These are phyloP conservation scores for Nephrotoma flavescens DNA, from an alignment of 2,888 invertebrate species.

Conservation along the genomic window DNA sequence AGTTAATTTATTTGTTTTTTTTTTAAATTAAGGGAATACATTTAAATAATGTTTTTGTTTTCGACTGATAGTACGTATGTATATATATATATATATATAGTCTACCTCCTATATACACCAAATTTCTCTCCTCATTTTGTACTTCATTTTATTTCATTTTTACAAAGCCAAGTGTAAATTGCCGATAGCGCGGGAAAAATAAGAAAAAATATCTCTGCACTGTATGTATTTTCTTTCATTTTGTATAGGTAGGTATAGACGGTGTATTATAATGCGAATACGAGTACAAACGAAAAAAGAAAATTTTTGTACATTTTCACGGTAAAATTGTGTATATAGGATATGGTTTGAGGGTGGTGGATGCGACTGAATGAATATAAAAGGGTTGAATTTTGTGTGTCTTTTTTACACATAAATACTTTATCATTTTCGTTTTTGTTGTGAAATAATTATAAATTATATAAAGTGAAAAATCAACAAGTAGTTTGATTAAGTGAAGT, in stretches of 20 bases:
- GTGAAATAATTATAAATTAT: not conserved
- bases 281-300: not conserved
- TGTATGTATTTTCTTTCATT: not conserved
- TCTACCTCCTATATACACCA: not conserved
- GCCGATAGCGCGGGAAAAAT: constrained; percentile 1
- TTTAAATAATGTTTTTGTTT: not conserved
- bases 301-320: not conserved
- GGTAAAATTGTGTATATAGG: not conserved
- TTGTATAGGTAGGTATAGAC: not conserved
- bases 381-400: not conserved
- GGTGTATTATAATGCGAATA: not conserved
- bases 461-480: not conserved
- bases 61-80: not conserved
- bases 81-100: not conserved
- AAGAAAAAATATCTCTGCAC: not conserved
- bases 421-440: not conserved
- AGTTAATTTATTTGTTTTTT: not conserved
- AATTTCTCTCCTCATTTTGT: not conserved
- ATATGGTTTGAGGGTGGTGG: not conserved
- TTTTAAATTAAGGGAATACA: not conserved
- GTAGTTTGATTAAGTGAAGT: not conserved
- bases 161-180: constrained; percentile 6
- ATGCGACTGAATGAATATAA: not conserved
- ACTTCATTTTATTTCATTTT: constrained; percentile 3
- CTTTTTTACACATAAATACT: not conserved